Evolutionary conservation across 2,113 vertebrate genomes (phyloP).

Genomic region (Orthonyx spaldingii): DNA sequence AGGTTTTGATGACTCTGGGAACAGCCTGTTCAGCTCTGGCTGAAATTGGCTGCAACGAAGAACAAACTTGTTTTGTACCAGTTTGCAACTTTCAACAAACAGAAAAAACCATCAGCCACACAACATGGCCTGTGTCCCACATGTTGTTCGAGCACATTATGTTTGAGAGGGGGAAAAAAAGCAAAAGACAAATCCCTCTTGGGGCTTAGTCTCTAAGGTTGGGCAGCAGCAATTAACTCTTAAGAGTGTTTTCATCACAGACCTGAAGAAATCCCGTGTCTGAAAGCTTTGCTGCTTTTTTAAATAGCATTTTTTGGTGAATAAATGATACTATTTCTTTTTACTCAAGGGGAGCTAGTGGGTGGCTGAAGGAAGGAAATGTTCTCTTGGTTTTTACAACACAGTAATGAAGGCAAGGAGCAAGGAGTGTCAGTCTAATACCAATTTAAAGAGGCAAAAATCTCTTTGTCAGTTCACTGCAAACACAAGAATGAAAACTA

Average conservation of each 20-base stretch:
- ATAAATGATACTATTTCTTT: background rate
- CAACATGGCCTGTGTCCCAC: slow-evolving; percentile 49
- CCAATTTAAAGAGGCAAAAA: background rate
- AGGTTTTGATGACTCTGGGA: slow-evolving; percentile 68
- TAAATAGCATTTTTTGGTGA: background rate
- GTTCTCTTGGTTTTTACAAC: background rate
- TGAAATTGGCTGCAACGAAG: slow-evolving; percentile 63
- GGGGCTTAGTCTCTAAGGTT: background rate
- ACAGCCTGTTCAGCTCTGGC: slow-evolving; percentile 62
- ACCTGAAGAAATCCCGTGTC: background rate
- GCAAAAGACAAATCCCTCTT: background rate
- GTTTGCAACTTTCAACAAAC: slow-evolving; percentile 64
- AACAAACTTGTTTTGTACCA: slow-evolving; percentile 67
- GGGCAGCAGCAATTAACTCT: background rate
- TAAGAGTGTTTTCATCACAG: background rate
- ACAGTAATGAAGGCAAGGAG: background rate
- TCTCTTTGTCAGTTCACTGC: background rate
- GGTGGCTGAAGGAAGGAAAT: background rate
- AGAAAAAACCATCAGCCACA: slow-evolving; percentile 43
- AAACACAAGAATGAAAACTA: slow-evolving; percentile 38
- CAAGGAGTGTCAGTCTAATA: background rate
- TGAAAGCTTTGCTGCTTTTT: background rate
- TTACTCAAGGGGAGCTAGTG: background rate
- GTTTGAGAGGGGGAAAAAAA: background rate
- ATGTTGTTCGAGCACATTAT: slow-evolving; percentile 8